phyloP scores from a whole-genome alignment of 2,797 vertebrate species.

The Geotrypetes seraphini region DNA sequence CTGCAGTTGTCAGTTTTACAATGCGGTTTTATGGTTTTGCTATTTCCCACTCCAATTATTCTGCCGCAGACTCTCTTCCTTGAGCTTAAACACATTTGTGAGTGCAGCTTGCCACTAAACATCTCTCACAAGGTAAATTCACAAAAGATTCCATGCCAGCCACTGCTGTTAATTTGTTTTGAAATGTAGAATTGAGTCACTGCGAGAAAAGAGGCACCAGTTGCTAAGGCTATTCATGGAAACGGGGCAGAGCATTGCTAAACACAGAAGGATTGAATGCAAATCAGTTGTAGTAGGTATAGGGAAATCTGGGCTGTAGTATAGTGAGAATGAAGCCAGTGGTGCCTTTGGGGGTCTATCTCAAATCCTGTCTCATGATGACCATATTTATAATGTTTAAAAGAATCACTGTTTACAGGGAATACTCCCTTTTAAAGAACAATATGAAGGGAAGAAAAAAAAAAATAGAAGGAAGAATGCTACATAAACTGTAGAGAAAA shows the following conservation, averaged over 20 bases:
- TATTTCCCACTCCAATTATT: too few relatives aligned
- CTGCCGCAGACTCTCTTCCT: too few relatives aligned
- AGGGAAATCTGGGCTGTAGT: not conserved
- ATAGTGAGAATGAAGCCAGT: not conserved
- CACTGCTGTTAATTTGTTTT: not conserved
- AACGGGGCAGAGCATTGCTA: not conserved
- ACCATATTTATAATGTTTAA: not conserved
- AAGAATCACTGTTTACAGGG: too few relatives aligned
- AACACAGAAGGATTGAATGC: not conserved
- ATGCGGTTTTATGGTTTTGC: too few relatives aligned
- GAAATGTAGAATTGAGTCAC: not conserved
- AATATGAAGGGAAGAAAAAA: too few relatives aligned
- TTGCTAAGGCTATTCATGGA: not conserved
- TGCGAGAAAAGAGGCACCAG: not conserved
- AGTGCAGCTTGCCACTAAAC: too few relatives aligned
- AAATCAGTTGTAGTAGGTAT: not conserved
- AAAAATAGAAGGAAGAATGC: too few relatives aligned
- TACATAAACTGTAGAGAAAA: not conserved
- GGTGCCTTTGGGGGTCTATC: not conserved
- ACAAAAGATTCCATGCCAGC: not conserved
- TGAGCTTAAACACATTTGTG: too few relatives aligned
- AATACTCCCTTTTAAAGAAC: too few relatives aligned
- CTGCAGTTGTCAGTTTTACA: too few relatives aligned
- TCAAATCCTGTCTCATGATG: not conserved
- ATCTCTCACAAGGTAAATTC: not conserved